Conservation (phyloP, 2,888 invertebrate genomes). For the Sympetrum striolatum region DNA sequence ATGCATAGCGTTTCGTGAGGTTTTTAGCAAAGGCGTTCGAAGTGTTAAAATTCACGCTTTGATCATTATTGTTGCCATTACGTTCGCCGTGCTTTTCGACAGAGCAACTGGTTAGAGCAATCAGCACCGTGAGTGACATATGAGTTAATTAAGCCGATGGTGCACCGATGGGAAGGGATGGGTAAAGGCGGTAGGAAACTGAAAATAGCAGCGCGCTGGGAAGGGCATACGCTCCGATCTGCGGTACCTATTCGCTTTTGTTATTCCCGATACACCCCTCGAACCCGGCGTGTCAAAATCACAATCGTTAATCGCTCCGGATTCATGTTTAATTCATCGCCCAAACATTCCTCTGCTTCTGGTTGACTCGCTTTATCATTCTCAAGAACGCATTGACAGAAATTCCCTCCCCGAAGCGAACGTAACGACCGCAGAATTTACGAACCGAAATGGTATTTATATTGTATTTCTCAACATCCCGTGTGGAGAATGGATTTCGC, state of each 20-base stretch:
- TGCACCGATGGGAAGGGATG: background rate
- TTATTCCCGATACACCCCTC: background rate
- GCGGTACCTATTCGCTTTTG: background rate
- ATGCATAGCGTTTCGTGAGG: too few species aligned
- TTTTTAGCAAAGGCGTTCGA: too few species aligned
- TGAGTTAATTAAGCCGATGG: background rate
- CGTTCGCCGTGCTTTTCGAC: background rate
- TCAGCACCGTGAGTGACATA: background rate
- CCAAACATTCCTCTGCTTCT: background rate
- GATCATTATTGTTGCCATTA: background rate
- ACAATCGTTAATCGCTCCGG: slow-evolving; percentile 2
- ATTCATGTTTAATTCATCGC: slow-evolving; percentile 29
- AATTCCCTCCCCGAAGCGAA: background rate
- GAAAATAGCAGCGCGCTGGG: background rate
- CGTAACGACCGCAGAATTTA: background rate
- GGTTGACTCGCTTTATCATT: too few species aligned
- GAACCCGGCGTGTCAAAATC: background rate
- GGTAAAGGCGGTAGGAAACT: background rate
- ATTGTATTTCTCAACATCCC: too few species aligned
- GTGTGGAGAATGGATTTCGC: too few species aligned
- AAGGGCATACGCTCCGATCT: background rate
- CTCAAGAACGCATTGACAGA: background rate
- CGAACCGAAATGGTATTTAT: too few species aligned
- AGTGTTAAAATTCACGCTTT: background rate
- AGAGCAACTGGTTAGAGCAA: background rate